phyloP scores from a whole-genome alignment of 2,797 vertebrate species.

The Lepus oiostolus region DNA sequence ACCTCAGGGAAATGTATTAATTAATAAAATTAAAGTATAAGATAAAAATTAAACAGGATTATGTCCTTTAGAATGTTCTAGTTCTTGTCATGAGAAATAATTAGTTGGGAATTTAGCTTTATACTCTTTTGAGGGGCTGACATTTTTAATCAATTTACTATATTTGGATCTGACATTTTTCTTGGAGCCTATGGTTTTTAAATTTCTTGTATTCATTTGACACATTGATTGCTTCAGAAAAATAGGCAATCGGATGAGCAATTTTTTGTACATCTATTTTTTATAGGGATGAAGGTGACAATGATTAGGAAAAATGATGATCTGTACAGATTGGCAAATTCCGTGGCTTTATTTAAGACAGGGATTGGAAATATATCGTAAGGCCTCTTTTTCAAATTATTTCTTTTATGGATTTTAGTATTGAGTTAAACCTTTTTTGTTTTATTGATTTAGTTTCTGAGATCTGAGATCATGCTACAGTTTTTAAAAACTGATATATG shows the following conservation, averaged over 20 bases:
- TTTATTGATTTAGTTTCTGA: background rate
- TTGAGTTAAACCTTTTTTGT: background rate
- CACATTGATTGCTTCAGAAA: background rate
- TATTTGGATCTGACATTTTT: background rate
- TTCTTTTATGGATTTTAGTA: background rate
- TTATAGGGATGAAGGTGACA: background rate
- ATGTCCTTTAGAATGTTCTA: background rate
- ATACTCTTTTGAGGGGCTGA: background rate
- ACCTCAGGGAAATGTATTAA: background rate
- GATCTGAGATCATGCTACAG: background rate
- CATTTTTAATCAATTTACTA: background rate
- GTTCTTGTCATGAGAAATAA: background rate
- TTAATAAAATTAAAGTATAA: conserved; percentile 46
- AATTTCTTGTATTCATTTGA: conserved; percentile 18
- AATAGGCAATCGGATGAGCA: background rate
- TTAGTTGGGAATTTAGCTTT: background rate
- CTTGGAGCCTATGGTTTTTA: background rate
- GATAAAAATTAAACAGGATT: conserved; percentile 21
- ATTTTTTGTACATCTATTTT: background rate
- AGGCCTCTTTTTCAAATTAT: background rate
- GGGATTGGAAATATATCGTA: background rate
- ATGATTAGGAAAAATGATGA: background rate
- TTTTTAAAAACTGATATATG: background rate
- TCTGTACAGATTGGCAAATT: background rate
- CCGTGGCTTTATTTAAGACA: background rate